Percentiles rank a stretch among this genome's conserved stretches.
These are phyloP conservation scores for Ptilonorhynchus violaceus DNA, from an alignment of 2,113 vertebrate genomes.

Conservation along the genomic window DNA sequence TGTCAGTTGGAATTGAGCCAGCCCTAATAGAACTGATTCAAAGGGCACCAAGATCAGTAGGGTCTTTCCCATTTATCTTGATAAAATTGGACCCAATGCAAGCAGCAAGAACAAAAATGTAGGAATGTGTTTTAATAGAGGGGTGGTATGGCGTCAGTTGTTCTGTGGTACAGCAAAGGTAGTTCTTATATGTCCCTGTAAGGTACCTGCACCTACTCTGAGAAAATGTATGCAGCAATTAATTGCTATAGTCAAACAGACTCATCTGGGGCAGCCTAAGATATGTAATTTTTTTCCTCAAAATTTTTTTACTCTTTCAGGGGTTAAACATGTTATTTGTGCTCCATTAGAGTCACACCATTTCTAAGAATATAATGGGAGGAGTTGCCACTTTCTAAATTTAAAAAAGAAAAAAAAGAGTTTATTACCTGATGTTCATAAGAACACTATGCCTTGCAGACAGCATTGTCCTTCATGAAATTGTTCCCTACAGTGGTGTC, in stretches of 20 bases:
- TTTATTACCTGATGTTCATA: not conserved
- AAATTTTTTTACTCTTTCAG: not conserved
- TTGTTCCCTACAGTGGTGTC: not conserved
- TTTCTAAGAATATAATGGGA: not conserved
- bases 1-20: not conserved
- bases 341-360: not conserved
- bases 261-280: not conserved
- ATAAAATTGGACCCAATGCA: not conserved
- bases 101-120: not conserved
- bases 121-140: not conserved
- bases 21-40: not conserved
- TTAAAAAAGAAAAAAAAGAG: not conserved
- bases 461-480: not conserved
- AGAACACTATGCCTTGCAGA: not conserved
- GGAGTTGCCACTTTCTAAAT: not conserved
- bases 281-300: accelerated
- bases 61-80: not conserved
- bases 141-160: not conserved
- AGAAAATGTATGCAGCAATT: not conserved
- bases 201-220: not conserved
- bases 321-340: not conserved
- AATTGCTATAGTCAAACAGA: not conserved
- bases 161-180: not conserved
- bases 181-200: not conserved
- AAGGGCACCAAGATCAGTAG: not conserved